Conservation (phyloP, 2,113 vertebrate genomes). For the Corydoras sp. region DNA sequence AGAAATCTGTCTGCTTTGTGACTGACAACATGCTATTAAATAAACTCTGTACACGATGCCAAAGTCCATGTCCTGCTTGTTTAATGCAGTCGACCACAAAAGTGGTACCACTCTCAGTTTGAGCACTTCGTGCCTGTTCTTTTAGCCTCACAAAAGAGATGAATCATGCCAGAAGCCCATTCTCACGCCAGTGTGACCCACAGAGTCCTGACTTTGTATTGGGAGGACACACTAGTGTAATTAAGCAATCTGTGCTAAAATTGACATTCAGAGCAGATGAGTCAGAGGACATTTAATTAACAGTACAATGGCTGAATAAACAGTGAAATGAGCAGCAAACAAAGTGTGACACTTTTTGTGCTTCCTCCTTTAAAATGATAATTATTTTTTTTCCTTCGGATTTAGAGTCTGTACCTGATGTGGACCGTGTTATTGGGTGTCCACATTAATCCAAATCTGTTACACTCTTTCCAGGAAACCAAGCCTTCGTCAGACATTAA, state of each 20-base stretch:
- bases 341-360: neutral
- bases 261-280: conserved; percentile 1
- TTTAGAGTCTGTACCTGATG: too few species aligned
- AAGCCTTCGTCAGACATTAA: neutral
- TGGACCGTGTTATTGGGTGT: too few species aligned
- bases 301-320: neutral
- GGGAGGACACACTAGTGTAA: conserved; percentile 10
- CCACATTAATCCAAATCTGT: too few species aligned
- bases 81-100: neutral
- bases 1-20: too few species aligned
- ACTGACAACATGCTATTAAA: neutral
- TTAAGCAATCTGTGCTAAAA: conserved; percentile 2
- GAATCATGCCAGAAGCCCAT: neutral
- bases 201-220: neutral
- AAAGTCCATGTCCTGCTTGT: conserved; percentile 5
- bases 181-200: conserved; percentile 9
- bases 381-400: too few species aligned
- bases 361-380: too few species aligned
- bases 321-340: neutral
- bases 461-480: too few species aligned
- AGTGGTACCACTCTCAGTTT: conserved; percentile 5
- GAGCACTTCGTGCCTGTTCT: neutral
- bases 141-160: neutral
- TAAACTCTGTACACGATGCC: conserved; percentile 4
- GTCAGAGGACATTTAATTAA: neutral